A percentile compares a stretch with the other conserved stretches of the same genome.
Evolutionary conservation across 2,888 invertebrate genomes (phyloP).

Genomic region (Anthrax anthrax): DNA sequence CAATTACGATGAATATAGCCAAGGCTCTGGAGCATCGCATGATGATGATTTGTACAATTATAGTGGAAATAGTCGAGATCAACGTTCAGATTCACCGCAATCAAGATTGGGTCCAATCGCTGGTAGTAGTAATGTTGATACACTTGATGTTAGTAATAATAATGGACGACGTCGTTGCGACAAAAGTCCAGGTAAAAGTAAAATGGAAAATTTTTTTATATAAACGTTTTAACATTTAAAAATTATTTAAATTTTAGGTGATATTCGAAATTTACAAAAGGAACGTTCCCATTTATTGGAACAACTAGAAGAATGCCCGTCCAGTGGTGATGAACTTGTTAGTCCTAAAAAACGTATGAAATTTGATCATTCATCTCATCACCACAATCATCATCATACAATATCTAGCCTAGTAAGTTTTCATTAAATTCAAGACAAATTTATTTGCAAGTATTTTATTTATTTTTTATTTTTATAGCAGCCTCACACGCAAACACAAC

Average conservation of each 20-base stretch:
- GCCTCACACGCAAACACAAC: constrained; percentile 11
- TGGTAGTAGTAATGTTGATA: constrained; percentile 37
- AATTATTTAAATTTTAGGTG: constrained; percentile 29
- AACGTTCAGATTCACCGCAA: constrained; percentile 26
- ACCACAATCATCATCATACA: constrained; percentile 25
- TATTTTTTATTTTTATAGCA: background rate
- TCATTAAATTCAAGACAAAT: background rate
- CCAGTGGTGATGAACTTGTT: constrained; percentile 52
- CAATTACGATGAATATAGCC: constrained; percentile 59
- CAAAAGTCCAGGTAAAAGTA: constrained; percentile 25
- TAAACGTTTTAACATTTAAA: background rate
- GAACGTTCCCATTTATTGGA: constrained; percentile 54
- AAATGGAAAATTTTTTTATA: background rate
- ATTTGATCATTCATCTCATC: constrained; percentile 38
- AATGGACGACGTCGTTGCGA: constrained; percentile 32
- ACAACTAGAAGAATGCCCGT: constrained; percentile 55
- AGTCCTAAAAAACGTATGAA: constrained; percentile 52
- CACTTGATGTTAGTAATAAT: constrained; percentile 16
- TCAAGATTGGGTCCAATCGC: constrained; percentile 25
- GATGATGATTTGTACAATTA: constrained; percentile 38
- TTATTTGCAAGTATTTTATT: background rate
- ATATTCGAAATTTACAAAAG: constrained; percentile 54
- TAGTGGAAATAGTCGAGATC: constrained; percentile 30
- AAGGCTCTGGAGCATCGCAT: constrained; percentile 50
- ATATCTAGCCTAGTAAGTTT: constrained; percentile 26